Percentiles rank a stretch among this genome's conserved stretches.
Evolutionary conservation across 2,113 vertebrate genomes (phyloP).

Genomic region (Panurus biarmicus): DNA sequence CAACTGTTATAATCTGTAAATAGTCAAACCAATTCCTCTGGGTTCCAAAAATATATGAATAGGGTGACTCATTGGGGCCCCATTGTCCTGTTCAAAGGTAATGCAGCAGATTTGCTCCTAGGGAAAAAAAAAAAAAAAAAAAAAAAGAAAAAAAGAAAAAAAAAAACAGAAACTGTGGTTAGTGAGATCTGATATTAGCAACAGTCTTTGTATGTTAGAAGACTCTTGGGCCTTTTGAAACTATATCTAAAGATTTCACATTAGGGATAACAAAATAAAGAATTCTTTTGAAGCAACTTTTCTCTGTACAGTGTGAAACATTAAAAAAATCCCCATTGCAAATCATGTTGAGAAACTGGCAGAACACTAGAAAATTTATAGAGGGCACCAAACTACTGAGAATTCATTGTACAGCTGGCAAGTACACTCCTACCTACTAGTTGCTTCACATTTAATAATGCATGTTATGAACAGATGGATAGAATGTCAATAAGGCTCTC

Average conservation of each 20-base stretch:
- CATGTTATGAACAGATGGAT: conserved; percentile 69
- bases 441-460: conserved; percentile 69
- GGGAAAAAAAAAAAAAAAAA: not conserved
- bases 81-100: conserved; percentile 57
- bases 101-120: conserved; percentile 25
- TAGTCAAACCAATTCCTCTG: conserved; percentile 68
- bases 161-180: not conserved
- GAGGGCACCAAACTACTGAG: conserved; percentile 45
- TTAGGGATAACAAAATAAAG: conserved; percentile 19
- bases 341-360: conserved; percentile 17
- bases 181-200: not conserved
- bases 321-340: not conserved
- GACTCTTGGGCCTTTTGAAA: conserved; percentile 10
- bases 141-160: not conserved
- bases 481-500: conserved; percentile 53
- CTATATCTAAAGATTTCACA: conserved; percentile 25
- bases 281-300: conserved; percentile 39
- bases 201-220: conserved; percentile 2
- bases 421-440: conserved; percentile 58
- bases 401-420: conserved; percentile 64
- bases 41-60: conserved; percentile 65
- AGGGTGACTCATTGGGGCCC: conserved; percentile 35
- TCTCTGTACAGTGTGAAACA: not conserved
- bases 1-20: conserved; percentile 75
- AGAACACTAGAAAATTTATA: conserved; percentile 52